phyloP scores from a whole-genome alignment of 1,140 invertebrate species.

The Ceratina australensis region DNA sequence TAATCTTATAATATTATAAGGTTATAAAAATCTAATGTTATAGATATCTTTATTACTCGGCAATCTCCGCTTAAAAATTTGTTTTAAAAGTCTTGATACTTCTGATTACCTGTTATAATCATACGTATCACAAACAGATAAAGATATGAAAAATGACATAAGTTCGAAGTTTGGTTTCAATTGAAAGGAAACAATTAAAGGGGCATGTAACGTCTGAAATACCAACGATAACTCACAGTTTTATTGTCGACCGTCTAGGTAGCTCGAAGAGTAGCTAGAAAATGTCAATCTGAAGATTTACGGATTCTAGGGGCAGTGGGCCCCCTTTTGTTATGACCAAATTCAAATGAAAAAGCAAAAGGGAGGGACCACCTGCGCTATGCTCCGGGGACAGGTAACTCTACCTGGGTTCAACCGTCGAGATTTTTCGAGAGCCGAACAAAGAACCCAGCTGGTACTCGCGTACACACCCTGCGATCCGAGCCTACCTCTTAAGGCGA shows the following conservation, averaged over 20 bases:
- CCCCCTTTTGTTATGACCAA: slow-evolving; percentile 8
- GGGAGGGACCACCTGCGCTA: slow-evolving; percentile 52
- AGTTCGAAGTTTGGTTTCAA: too few relatives aligned
- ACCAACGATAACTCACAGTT: too few relatives aligned
- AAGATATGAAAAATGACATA: too few relatives aligned
- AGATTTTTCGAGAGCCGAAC: slow-evolving; percentile 56
- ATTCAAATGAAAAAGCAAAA: slow-evolving; percentile 28
- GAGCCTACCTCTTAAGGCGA: slow-evolving; percentile 36
- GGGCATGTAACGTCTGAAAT: too few relatives aligned
- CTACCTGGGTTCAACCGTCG: slow-evolving; percentile 46
- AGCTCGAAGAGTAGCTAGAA: not conserved
- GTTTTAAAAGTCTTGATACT: too few relatives aligned
- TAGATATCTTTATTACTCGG: too few relatives aligned
- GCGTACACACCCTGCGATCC: slow-evolving; percentile 15
- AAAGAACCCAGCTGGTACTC: slow-evolving; percentile 59
- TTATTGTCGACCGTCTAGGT: not conserved
- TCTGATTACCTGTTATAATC: too few relatives aligned
- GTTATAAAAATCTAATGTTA: too few relatives aligned
- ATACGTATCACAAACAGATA: too few relatives aligned
- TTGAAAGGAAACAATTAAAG: too few relatives aligned
- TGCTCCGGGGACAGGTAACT: slow-evolving; percentile 49
- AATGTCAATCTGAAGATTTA: slow-evolving; percentile 33
- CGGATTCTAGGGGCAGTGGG: not conserved
- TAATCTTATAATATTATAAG: too few relatives aligned
- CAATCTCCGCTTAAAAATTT: too few relatives aligned